Evolutionary conservation across 2,113 vertebrate genomes (phyloP), one percentile per base, ranked within the genome.

Genomic region (Gila orcuttii): DNA sequence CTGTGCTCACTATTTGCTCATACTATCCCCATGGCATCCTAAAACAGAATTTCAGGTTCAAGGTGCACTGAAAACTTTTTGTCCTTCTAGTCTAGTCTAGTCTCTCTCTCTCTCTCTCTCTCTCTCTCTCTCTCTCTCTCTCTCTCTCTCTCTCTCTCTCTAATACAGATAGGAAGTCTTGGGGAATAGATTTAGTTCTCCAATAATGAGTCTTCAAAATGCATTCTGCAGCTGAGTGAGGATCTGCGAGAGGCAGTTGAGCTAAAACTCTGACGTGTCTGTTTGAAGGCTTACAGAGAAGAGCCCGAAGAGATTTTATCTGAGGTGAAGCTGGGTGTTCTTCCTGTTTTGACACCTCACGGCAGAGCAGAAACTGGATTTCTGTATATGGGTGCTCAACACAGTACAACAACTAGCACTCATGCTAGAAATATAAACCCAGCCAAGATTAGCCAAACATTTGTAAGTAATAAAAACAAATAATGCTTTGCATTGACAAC

Each of bases 201-300:
- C 36, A 60, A 62, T 87, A 83, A 90, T 64, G 79, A 85, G 74
- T 79, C 87, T 92, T 89, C 69, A 87, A 87, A 90, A 86, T 87
- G 75, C 8, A 85, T 74, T 71, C 66, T 77, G 57, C 62, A 33
- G 45, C 64, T 85, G 90, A 88, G 74, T 82, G 84, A 83, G 31
- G 76, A 79, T 28, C 47, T 57, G 39, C 23, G 42, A 23, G 74
- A 84, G 45, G n/a, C 55, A 71, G 71, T 86, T 79, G 85, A 66
- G 47, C 88, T 83, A 78, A 57, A 57, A 73, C 66, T 60, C 86
- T 52, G 74, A 73, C 60, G 85, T 74, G 86, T 89, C 82, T 75
- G 55, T 91, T 89, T 86, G 36, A 87, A 90, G 83, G 85, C 79
- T 85, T 82, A 11, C 68, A 5, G 39, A 50, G 57, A 57, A 82